Base-by-base conservation (phyloP, 1,140 invertebrate species). In the Drosophila ananassae region DNA sequence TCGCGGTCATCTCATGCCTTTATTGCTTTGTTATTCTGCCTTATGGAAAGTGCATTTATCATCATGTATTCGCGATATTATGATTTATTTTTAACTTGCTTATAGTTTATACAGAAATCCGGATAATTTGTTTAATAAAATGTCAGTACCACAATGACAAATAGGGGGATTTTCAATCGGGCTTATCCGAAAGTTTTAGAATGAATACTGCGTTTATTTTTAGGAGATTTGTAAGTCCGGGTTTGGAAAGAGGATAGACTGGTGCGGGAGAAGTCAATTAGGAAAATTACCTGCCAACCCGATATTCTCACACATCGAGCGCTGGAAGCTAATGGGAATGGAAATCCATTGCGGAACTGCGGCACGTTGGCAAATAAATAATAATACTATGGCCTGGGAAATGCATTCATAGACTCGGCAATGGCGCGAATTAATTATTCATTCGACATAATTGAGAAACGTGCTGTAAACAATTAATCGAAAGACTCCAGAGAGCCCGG, bases 1-100 rank as follows among this genome's bases (percentile, higher is more conserved):
- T 41, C 41, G 17, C 17, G 17, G 17, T 17, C 17, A 17, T 17
- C 17, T 17, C 34, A 34, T 44, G 47, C 25, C 37, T 74, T 51
- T 67, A 72, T 72, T 73, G 64, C 58, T 50, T 63, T 80, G 61
- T 74, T 77, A 79, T 64, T 75, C 39, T 41, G 32, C 44, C 48
- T 59, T 47, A 46, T 63, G 50, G 53, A 51, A 61, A 66, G 64
- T 80, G 79, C 79, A 83, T 83, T 83, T 83, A 83, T 83, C 79
- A 57, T 50, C 51, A 66, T 39, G 62, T 30, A 28, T 57, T 77
- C 53, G 73, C 74, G 44, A 61, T 82, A 82, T 73, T 85, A 64
- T 84, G 80, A 66, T 77, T 74, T 85, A 84, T 85, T 77, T 84
- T 73, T 81, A 85, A 84, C 77, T 80, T 59, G 68, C 68, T 84